Evolutionary conservation across 2,888 invertebrate species (phyloP), one percentile per base, ranked within the genome.

Genomic region (Lottia gigantea): DNA sequence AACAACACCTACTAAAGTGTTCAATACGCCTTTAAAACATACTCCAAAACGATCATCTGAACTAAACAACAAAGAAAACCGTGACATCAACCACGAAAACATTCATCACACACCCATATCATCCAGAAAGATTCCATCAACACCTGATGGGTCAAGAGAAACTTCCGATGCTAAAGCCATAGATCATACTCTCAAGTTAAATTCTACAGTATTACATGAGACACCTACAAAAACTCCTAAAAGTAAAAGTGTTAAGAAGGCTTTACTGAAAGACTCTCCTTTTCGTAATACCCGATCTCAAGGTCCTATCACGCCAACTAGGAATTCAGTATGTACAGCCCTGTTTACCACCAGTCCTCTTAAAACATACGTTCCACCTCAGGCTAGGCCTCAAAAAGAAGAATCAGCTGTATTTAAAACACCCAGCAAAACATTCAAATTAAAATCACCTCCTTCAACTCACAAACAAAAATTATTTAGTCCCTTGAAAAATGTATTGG

Each of bases 281-380:
- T 64, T 62, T 72, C 69, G 61, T n/a, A 61, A 74, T 31, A 79
- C 77, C 46, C 66, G 78, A 47, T 75, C 76, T n/a, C 74, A 68
- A 45, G 72, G 72, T 45, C 76, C 76, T 46, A 67, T 47, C n/a
- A 78, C 79, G 26, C 80, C 80, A 19, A 79, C 78, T 31, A 67
- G 78, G 47, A 72, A 72, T 46, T 77, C 80, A 64, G 79, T 80
- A 2, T 64, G 79, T 26, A 79, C 81, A 15, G 77, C 76, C 15
- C 71, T 81, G 62, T 81, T 80, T 74, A 71, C 77, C 12, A 78
- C 75, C 31, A 80, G 81, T 72, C 81, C 78, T 19, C 73, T 66
- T 26, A 19, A 31, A 25, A 7, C 46, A 1, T 23, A 49, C 15
- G 23, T 23, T 46, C 46, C 31, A 15, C 25, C 73, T 14, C 64